Percentiles rank a stretch among this genome's conserved stretches.
These are phyloP conservation scores for Danio jaintianensis DNA, from an alignment of 2,797 vertebrate species.

Conservation along the genomic window DNA sequence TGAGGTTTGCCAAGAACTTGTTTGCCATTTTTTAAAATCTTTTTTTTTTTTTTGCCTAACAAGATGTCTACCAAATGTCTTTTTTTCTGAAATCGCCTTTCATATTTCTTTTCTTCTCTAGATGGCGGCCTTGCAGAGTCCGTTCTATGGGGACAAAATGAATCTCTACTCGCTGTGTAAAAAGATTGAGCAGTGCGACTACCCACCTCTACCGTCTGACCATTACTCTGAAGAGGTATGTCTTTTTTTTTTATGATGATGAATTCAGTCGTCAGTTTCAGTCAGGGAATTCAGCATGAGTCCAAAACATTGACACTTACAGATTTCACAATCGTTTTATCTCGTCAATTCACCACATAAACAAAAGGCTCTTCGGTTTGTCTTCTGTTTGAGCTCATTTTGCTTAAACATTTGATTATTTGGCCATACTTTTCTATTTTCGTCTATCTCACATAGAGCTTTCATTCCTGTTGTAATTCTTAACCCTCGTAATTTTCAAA, in stretches of 20 bases:
- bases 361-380: too few species aligned
- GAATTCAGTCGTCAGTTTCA: not conserved
- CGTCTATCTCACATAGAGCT: too few species aligned
- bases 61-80: not conserved
- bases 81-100: constrained; percentile 25
- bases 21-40: constrained; percentile 4
- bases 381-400: too few species aligned
- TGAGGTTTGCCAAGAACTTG: not conserved
- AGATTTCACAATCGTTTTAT: too few species aligned
- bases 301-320: too few species aligned
- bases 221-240: constrained; percentile 97
- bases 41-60: too few species aligned
- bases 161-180: constrained; percentile 98
- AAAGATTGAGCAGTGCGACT: constrained; percentile 99
- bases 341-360: too few species aligned
- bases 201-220: constrained; percentile 96
- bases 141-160: constrained; percentile 99
- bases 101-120: constrained; percentile 70
- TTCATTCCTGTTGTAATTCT: too few species aligned
- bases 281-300: too few species aligned
- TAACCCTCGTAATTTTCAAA: too few species aligned
- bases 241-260: constrained; percentile 28
- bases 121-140: constrained; percentile 98
- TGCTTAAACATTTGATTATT: too few species aligned
- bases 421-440: too few species aligned